Evolutionary conservation across 2,888 invertebrate genomes (phyloP).

Genomic region (Latrodectus hesperus): DNA sequence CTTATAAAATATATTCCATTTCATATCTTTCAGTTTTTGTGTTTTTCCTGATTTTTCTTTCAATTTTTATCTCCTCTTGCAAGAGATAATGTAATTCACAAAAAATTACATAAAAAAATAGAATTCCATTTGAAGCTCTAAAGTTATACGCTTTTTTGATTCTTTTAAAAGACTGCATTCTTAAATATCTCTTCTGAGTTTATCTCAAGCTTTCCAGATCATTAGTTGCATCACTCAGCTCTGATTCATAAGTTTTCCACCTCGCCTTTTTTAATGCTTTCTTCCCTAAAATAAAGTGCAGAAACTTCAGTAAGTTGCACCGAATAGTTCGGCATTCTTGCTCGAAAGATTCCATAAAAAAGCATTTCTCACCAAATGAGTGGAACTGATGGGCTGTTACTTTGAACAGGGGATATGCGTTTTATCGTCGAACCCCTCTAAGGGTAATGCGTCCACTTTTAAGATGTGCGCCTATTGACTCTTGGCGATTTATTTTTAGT

Average conservation of each 20-base stretch:
- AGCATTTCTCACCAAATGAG: slow-evolving; percentile 60
- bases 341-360: slow-evolving; percentile 41
- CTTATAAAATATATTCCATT: no score
- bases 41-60: no score
- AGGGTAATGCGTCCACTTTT: slow-evolving; percentile 46
- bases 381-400: slow-evolving; percentile 60
- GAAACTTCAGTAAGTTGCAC: slow-evolving; percentile 29
- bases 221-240: slow-evolving; percentile 52
- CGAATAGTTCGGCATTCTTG: slow-evolving; percentile 1
- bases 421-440: slow-evolving; percentile 36
- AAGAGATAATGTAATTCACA: neutral
- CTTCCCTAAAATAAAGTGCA: slow-evolving; percentile 27
- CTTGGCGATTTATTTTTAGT: slow-evolving; percentile 53
- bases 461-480: slow-evolving; percentile 18
- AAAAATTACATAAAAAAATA: neutral
- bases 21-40: no score
- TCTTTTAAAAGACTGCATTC: slow-evolving; percentile 21
- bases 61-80: no score
- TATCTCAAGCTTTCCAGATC: slow-evolving; percentile 58
- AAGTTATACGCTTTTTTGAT: neutral
- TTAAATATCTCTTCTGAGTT: slow-evolving; percentile 39
- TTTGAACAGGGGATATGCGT: slow-evolving; percentile 37
- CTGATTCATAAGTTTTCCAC: slow-evolving; percentile 54
- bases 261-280: slow-evolving; percentile 6
- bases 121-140: neutral